Evolutionary conservation across 2,888 invertebrate species (phyloP), one percentile per base, ranked within the genome.

Genomic region (Perizoma affinitatum): DNA sequence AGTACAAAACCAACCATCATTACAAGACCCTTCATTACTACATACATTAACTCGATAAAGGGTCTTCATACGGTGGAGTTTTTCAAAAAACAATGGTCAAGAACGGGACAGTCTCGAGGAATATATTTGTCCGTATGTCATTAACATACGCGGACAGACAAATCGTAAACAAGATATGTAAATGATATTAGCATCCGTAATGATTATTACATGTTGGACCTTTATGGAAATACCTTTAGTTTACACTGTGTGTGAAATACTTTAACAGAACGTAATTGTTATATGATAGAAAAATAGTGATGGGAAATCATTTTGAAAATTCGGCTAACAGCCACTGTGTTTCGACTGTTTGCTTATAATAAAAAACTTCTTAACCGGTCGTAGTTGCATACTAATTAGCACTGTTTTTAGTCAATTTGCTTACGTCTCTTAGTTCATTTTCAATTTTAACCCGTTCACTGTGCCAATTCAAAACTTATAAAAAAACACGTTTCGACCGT

Each of bases 81-180:
- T 54, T 60, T 50, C 70, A 68, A 76, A 81, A 86, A 83, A 84
- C 84, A 87, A 85, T 85, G 71, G 77, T 59, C 61, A 65, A 75
- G 74, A 78, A 75, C 73, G 76, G 76, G 78, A 72, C 72, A 72
- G 74, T 75, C 65, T 63, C 63, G 59, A 55, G 59, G 82, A 82
- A 89, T 88, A 87, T 88, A 88, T 88, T 84, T 85, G 84, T 87
- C 77, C 73, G 74, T 77, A 76, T 79, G 81, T 82, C 86, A 88
- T 88, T 88, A 86, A 81, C 79, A 79, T 84, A 76, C 81, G 82
- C 78, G 72, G 82, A 87, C 84, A 76, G 82, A 80, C 44, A 38
- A 80, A 73, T 76, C 79, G 80, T 86, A 88, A 88, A 88, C 84
- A 85, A 86, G 81, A 84, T 87, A 90, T 85, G 87, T 80, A 86